phyloP scores from a whole-genome alignment of 2,888 invertebrate species.

The Dinocampus coccinellae region DNA sequence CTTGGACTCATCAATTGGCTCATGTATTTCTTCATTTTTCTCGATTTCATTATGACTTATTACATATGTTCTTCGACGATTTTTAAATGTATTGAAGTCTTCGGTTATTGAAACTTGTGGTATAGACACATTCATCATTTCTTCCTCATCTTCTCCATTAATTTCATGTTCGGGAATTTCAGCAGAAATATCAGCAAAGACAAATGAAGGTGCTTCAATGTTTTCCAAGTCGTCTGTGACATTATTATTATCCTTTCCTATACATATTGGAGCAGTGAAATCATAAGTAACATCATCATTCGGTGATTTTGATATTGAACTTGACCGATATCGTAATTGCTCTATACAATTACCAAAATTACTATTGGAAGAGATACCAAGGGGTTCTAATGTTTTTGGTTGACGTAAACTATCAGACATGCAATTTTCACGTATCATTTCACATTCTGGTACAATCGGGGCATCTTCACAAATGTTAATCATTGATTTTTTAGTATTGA shows the following conservation, averaged over 20 bases:
- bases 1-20: not conserved
- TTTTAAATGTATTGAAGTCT: not conserved
- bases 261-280: not conserved
- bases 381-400: not conserved
- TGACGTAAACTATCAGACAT: not conserved
- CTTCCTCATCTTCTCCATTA: not conserved
- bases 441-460: not conserved
- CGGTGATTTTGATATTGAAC: not conserved
- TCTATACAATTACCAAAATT: not conserved
- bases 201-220: slow-evolving; percentile 52
- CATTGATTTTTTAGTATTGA: not conserved
- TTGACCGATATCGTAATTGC: not conserved
- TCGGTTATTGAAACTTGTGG: slow-evolving; percentile 18
- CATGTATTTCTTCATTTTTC: not conserved
- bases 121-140: not conserved
- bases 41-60: not conserved
- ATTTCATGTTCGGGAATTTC: not conserved
- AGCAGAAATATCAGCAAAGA: slow-evolving; percentile 40
- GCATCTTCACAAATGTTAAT: not conserved
- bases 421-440: not conserved
- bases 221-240: slow-evolving; percentile 42
- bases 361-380: not conserved
- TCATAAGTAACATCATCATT: not conserved
- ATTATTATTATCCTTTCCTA: not conserved
- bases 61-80: not conserved